Evolutionary conservation across 2,888 invertebrate species (phyloP).

Genomic region (Doris montereyensis): DNA sequence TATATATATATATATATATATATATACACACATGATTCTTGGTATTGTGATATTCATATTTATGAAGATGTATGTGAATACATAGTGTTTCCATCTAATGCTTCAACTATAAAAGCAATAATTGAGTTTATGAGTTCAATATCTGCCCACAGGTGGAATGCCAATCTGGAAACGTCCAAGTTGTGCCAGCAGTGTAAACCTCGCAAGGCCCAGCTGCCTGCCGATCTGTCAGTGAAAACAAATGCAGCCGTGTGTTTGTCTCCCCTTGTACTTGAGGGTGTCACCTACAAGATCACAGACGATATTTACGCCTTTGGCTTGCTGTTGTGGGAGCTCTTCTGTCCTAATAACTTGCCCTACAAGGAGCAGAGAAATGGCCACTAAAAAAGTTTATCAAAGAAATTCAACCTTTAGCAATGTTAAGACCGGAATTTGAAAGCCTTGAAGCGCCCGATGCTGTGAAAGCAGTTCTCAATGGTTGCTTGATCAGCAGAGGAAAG

Average conservation of each 20-base stretch:
- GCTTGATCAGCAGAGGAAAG: no score
- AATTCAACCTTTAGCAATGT: conserved; percentile 50
- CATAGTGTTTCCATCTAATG: no score
- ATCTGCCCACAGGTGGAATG: not conserved
- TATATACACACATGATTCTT: no score
- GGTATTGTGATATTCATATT: no score
- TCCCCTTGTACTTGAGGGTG: conserved; percentile 63
- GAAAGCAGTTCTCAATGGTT: no score
- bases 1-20: no score
- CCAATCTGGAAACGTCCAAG: not conserved
- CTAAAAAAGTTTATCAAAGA: conserved; percentile 49
- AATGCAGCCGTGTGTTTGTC: conserved; percentile 60
- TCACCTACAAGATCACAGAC: conserved; percentile 54
- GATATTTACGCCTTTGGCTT: conserved; percentile 63
- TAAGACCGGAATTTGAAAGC: conserved; percentile 35
- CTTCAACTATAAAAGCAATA: no score
- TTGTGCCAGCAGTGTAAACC: conserved; percentile 61
- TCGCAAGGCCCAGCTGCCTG: conserved; percentile 51
- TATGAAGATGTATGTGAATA: no score
- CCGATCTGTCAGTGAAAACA: conserved; percentile 47
- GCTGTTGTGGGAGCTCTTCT: conserved; percentile 51
- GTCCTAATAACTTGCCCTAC: conserved; percentile 36
- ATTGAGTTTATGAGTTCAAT: no score
- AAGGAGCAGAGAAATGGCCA: conserved; percentile 42
- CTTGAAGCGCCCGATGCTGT: conserved; percentile 26